Conservation (phyloP, 2,797 vertebrate species). For the Champsocephalus gunnari region DNA sequence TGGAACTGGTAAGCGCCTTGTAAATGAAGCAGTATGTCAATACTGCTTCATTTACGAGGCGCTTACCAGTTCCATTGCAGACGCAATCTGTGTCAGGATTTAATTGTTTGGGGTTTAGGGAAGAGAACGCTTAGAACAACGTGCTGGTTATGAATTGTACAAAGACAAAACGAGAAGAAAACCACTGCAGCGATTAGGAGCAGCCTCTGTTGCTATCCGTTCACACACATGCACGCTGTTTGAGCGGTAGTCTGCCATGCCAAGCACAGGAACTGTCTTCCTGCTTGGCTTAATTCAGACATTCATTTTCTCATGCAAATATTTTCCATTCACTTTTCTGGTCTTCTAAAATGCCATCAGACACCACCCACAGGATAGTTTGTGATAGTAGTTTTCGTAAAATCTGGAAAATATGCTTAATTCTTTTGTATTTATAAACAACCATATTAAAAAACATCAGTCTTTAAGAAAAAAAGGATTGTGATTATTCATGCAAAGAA, state of each 20-base stretch:
- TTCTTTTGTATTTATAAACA: neutral
- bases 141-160: constrained; percentile 8
- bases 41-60: too few relatives aligned
- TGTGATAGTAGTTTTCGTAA: neutral
- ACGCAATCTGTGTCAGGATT: constrained; percentile 28
- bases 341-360: neutral
- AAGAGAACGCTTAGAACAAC: constrained; percentile 14
- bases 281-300: neutral
- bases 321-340: constrained; percentile 17
- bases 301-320: neutral
- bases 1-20: neutral
- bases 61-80: neutral
- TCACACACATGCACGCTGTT: constrained; percentile 9
- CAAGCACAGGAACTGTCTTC: neutral
- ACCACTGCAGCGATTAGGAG: too few relatives aligned
- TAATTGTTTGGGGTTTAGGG: constrained; percentile 15
- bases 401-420: neutral
- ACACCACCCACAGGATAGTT: neutral
- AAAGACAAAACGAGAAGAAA: constrained; percentile 2
- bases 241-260: neutral
- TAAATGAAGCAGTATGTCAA: neutral
- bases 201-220: constrained; percentile 3
- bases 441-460: neutral
- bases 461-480: neutral
- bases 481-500: neutral